phyloP scores from a whole-genome alignment of 2,113 vertebrate species.

The Cyprichromis sp. region DNA sequence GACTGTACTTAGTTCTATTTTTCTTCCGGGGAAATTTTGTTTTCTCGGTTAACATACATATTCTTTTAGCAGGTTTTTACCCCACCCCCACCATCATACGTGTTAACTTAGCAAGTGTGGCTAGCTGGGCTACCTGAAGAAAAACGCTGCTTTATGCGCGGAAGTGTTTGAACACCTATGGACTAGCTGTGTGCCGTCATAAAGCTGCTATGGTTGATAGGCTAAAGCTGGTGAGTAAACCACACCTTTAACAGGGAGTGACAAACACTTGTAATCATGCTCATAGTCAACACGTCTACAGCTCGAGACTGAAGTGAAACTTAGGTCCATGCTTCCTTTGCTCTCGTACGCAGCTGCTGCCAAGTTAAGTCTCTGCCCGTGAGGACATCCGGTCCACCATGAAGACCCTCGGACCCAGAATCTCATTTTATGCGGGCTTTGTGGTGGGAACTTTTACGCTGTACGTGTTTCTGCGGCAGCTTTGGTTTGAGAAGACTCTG shows the following conservation, averaged over 20 bases:
- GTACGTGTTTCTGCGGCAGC: constrained; percentile 64
- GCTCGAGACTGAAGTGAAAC: background rate
- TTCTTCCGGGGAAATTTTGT: background rate
- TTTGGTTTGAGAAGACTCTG: constrained; percentile 32
- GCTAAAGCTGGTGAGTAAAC: constrained; percentile 21
- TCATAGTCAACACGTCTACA: background rate
- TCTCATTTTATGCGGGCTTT: constrained; percentile 70
- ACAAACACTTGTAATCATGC: background rate
- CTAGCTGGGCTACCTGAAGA: background rate
- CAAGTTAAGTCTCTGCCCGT: background rate
- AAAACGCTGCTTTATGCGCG: background rate
- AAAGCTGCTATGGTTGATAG: background rate
- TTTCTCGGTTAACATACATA: background rate
- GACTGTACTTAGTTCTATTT: background rate
- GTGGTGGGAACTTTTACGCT: constrained; percentile 64
- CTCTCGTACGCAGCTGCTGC: background rate
- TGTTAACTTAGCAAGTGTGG: background rate
- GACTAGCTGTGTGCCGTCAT: background rate
- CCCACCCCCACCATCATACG: background rate
- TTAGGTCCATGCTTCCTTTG: background rate
- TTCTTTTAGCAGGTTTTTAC: background rate
- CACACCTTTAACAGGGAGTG: constrained; percentile 19
- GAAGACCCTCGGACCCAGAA: constrained; percentile 52
- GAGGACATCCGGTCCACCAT: constrained; percentile 38
- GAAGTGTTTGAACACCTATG: background rate